Evolutionary conservation across 2,888 invertebrate species (phyloP).

Genomic region (Ochropacha duplaris): DNA sequence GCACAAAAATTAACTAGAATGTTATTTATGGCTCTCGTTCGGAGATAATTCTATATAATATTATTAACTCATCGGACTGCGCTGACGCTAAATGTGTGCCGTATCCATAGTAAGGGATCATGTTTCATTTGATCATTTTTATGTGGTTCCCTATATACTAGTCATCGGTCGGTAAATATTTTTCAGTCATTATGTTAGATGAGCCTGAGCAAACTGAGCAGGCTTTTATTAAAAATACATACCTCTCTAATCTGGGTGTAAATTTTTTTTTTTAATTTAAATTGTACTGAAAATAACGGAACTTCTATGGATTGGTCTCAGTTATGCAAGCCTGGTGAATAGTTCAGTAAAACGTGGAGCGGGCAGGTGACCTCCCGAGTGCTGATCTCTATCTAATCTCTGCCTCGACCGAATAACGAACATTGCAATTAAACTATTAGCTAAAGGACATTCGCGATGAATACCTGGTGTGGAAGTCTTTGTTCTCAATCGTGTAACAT

Average conservation of each 20-base stretch:
- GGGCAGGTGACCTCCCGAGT: constrained; percentile 57
- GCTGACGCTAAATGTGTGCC: constrained; percentile 42
- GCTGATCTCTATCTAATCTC: constrained; percentile 61
- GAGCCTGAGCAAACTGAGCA: too few species aligned
- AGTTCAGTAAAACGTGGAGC: constrained; percentile 55
- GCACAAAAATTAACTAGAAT: constrained; percentile 64
- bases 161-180: too few species aligned
- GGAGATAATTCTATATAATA: constrained; percentile 61
- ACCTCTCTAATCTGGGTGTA: too few species aligned
- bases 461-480: constrained; percentile 23
- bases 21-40: constrained; percentile 59
- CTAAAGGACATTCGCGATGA: constrained; percentile 46
- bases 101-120: constrained; percentile 41
- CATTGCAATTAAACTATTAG: constrained; percentile 67
- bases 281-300: constrained; percentile 4
- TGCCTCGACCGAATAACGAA: constrained; percentile 45
- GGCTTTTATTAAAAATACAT: too few species aligned
- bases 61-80: constrained; percentile 62
- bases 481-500: constrained; percentile 22
- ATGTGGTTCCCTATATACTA: too few species aligned
- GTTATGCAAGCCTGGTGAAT: constrained; percentile 62
- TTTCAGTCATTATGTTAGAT: too few species aligned
- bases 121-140: not conserved
- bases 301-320: constrained; percentile 35
- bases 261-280: too few species aligned